Conservation (phyloP, 2,888 invertebrate species). For the Cyclophora punctaria region DNA sequence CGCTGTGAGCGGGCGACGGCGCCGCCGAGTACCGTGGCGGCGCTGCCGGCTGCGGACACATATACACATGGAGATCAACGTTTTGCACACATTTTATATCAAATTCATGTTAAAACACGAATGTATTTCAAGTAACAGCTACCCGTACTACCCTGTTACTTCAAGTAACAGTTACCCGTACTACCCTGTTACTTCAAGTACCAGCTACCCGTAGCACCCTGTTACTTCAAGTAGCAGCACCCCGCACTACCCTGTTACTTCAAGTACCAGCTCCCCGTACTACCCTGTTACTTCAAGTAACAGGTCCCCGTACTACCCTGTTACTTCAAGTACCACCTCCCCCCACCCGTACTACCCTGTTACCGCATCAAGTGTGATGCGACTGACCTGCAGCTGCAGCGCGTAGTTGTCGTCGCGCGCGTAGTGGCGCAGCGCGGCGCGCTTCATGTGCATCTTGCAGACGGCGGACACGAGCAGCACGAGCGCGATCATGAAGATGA, state of each 20-base stretch:
- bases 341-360: too few relatives aligned
- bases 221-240: too few relatives aligned
- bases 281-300: too few relatives aligned
- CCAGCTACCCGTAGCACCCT: slow-evolving; percentile 8
- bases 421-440: slow-evolving; percentile 53
- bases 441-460: slow-evolving; percentile 69
- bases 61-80: too few relatives aligned
- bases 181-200: not conserved
- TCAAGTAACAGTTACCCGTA: too few relatives aligned
- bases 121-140: too few relatives aligned
- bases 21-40: slow-evolving; percentile 5
- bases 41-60: not conserved
- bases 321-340: too few relatives aligned
- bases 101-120: not conserved
- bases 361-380: too few relatives aligned
- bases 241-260: too few relatives aligned
- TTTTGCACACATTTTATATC: slow-evolving; percentile 3
- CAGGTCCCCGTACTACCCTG: too few relatives aligned
- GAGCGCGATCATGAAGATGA: slow-evolving; percentile 68
- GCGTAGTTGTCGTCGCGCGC: slow-evolving; percentile 38
- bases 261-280: too few relatives aligned
- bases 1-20: slow-evolving; percentile 11
- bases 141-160: too few relatives aligned
- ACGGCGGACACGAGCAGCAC: slow-evolving; percentile 66
- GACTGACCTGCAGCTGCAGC: not conserved